A percentile compares a stretch with the other conserved stretches of the same genome.
Evolutionary conservation across 2,797 vertebrate genomes (phyloP).

Genomic region (Sebastes melanostomus): DNA sequence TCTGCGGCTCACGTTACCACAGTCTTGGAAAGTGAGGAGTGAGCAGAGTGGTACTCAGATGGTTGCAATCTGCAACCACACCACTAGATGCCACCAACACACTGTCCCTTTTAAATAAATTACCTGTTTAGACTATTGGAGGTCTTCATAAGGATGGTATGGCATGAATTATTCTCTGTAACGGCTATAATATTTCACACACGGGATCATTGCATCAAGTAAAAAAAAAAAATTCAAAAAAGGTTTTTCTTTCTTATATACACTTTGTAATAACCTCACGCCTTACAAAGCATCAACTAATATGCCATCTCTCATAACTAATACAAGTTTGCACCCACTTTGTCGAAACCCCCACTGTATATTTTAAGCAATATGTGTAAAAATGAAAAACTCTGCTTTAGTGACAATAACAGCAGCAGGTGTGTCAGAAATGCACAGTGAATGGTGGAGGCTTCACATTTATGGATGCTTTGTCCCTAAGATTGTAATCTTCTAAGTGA

Average conservation of each 20-base stretch:
- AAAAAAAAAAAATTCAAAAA: too few species aligned
- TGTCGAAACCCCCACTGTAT: not conserved
- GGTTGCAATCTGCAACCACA: too few species aligned
- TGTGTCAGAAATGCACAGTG: not conserved
- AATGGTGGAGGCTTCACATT: not conserved
- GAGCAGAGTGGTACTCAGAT: too few species aligned
- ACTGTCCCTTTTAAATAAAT: not conserved
- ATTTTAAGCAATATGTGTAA: not conserved
- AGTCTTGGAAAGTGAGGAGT: too few species aligned
- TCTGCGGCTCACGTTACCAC: too few species aligned
- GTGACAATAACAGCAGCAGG: not conserved
- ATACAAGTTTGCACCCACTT: not conserved
- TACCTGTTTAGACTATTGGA: not conserved
- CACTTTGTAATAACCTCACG: too few species aligned
- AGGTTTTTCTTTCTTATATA: too few species aligned
- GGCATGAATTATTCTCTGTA: not conserved
- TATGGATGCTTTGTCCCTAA: not conserved
- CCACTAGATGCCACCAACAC: too few species aligned
- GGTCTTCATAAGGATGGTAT: not conserved
- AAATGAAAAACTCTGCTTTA: not conserved
- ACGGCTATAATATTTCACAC: too few species aligned
- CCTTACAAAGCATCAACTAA: not conserved
- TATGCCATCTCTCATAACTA: not conserved
- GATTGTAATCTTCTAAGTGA: not conserved
- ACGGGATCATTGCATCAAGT: accelerated